Evolutionary conservation across 2,797 vertebrate genomes (phyloP).

Genomic region (Argentina silus): DNA sequence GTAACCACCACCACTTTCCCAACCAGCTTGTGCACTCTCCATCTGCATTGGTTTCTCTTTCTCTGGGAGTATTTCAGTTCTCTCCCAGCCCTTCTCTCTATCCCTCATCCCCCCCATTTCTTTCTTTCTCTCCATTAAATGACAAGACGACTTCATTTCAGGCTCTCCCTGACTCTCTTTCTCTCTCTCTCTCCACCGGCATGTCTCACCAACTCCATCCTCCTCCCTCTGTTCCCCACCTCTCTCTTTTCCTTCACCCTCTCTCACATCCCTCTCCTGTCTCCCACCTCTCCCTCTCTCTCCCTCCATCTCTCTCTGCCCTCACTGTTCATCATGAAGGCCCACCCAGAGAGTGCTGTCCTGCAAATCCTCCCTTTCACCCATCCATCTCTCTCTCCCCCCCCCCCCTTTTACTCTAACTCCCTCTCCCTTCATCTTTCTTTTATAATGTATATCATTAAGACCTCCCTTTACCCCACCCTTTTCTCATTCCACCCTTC

Average conservation of each 20-base stretch:
- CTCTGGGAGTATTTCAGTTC: constrained; percentile 5
- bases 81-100: too few species aligned
- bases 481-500: neutral
- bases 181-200: neutral
- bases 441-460: neutral
- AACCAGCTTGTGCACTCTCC: neutral
- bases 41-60: neutral
- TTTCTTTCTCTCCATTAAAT: too few species aligned
- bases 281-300: neutral
- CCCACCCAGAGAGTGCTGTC: neutral
- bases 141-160: too few species aligned
- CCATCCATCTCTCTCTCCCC: neutral
- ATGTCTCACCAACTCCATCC: neutral
- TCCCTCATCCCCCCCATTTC: too few species aligned
- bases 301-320: neutral
- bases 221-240: neutral
- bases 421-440: neutral
- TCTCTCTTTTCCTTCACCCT: neutral
- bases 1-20: too few species aligned
- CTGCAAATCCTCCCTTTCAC: neutral
- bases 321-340: neutral
- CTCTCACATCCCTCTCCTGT: neutral
- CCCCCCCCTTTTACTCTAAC: neutral
- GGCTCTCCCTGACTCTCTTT: neutral
- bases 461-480: neutral